Base-by-base conservation (phyloP, 2,113 vertebrate species). In the Nibea coibor region DNA sequence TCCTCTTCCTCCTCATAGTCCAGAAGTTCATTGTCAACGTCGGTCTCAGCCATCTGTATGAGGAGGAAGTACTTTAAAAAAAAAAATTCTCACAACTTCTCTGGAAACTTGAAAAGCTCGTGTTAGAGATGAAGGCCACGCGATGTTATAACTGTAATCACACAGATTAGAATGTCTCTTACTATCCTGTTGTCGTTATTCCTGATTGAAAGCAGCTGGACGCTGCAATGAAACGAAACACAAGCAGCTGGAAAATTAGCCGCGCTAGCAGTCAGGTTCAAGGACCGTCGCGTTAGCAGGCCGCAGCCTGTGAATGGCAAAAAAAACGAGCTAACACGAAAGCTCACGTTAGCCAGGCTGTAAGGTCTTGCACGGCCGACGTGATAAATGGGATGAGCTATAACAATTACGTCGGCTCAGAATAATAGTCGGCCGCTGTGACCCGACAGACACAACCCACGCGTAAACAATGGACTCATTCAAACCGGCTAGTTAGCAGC, bases 1-100 rank as follows among this genome's bases (percentile, higher is more conserved):
- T 97, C 96, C 35, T 97, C 96, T 1, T 97, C 96, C 56, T 97
- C 96, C 54, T 96, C 96, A 0, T 97, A 97, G 80, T 97, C 96
- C 91, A 97, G 87, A 77, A 97, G 95, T 83, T 97, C 96, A 4
- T 95, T 96, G 47, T 97, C 96, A 82, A 96, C 95, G 22, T 97
- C 96, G 14, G 94, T 95, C 56, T 97, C 96, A 0, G 96, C 94
- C 96, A 97, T 97, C 87, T 75, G 58, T 42, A 17, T 17, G 2
- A 5, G 51, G 4, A 72, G 10, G 0, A 39, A 35, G 45, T 5
- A 35, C 8, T 39, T 39, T 9, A 26, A 26, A 26, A 26, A 26
- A 26, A 26, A 26, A 26, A 47, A 24, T 48, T 20, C 57, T 56
- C 26, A 62, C 3, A 53, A n/a, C n/a, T 5, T 50, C 24, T 11